Percentiles rank a stretch among this genome's conserved stretches.
Evolutionary conservation across 2,888 invertebrate species (phyloP).

Genomic region (Perizoma affinitatum): DNA sequence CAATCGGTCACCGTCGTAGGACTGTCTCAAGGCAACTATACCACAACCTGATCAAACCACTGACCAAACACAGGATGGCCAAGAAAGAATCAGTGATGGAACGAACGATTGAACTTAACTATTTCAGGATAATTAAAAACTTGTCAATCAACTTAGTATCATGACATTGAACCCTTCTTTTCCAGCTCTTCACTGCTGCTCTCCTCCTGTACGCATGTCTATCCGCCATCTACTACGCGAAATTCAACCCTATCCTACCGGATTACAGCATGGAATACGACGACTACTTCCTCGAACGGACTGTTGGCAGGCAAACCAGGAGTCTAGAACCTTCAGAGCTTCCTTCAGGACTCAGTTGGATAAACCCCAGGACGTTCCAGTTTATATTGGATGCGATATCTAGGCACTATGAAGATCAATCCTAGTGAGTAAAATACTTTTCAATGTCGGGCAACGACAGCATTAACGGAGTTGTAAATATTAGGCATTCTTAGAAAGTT

Average conservation of each 20-base stretch:
- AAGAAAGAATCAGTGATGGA: too few species aligned
- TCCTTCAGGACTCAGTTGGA: slow-evolving; percentile 79
- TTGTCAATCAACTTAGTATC: too few species aligned
- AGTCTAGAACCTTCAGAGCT: slow-evolving; percentile 66
- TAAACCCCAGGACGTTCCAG: slow-evolving; percentile 86
- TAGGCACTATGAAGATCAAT: slow-evolving; percentile 65
- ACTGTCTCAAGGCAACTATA: too few species aligned
- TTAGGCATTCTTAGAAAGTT: slow-evolving; percentile 1
- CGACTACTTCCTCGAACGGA: slow-evolving; percentile 89
- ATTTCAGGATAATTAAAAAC: too few species aligned
- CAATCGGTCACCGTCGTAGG: too few species aligned
- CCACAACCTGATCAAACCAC: too few species aligned
- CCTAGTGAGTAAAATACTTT: slow-evolving; percentile 35
- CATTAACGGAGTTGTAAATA: slow-evolving; percentile 28
- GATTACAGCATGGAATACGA: slow-evolving; percentile 90
- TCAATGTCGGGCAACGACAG: slow-evolving; percentile 37
- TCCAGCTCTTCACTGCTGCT: slow-evolving; percentile 91
- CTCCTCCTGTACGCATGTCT: slow-evolving; percentile 92
- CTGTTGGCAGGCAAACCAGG: slow-evolving; percentile 80
- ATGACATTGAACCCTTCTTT: slow-evolving; percentile 29
- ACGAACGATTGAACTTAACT: too few species aligned
- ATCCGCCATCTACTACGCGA: slow-evolving; percentile 94
- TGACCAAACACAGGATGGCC: too few species aligned
- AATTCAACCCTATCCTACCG: slow-evolving; percentile 92
- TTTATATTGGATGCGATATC: slow-evolving; percentile 85